Base-by-base conservation (phyloP, 2,113 vertebrate species). In the Steatornis caripensis region DNA sequence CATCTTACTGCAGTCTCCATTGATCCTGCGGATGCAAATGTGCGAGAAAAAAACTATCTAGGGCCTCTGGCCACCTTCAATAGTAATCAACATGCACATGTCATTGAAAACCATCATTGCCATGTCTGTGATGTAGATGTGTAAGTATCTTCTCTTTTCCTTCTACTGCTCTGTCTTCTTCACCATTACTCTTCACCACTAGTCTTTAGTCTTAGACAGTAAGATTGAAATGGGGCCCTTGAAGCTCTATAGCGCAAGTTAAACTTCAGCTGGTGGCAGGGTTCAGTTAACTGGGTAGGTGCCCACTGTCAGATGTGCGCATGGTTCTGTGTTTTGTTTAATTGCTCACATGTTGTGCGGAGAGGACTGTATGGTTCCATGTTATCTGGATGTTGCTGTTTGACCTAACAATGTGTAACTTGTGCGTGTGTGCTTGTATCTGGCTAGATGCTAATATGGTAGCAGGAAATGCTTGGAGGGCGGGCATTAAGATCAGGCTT, bases 41-140 rank as follows among this genome's bases (percentile, higher is more conserved):
- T 99, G 82, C 92, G 99, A 49, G 98, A 98, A 43, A 99, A 98
- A 97, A 99, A 98, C 83, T 98, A 98, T 53, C 89, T 96, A 45
- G 98, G 98, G 13, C 99, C 99, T 5, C 93, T 99, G 41, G 98
- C 99, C 10, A 95, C 97, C 45, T 99, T 99, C 85, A 99, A 98
- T 97, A 99, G 99, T 93, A 98, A 95, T 71, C 99, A 99, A 9
- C 99, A 99, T 0, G 97, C 98, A 11, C 99, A 99, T 27, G 99
- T 99, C 97, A 99, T 99, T 78, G 99, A 99, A 98, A 99, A 99
- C 97, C 98, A 98, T 93, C 99, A 99, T 98, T 99, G 99, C 98
- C 99, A 99, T 97, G 98, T 99, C 90, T 99, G 99, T 93, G 98
- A 99, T 76, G 99, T 99, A 8, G 98, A 99, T 69, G 99, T 99